Percentiles rank a stretch among this genome's conserved stretches.
phyloP scores from a whole-genome alignment of 1,140 invertebrate species.

The Vanessa atalanta region DNA sequence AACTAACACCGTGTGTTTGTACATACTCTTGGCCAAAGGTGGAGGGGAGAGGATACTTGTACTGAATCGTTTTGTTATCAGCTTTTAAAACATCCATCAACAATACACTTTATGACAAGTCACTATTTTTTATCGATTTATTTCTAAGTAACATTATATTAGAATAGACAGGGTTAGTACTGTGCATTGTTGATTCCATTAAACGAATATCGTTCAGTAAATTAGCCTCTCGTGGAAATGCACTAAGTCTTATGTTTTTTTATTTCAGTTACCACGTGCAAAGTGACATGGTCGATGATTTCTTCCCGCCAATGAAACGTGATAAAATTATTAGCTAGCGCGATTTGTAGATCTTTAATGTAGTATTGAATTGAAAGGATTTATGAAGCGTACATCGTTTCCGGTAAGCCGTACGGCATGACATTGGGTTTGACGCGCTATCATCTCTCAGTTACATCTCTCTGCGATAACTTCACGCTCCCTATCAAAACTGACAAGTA shows the following conservation, averaged over 20 bases:
- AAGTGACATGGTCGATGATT: slow-evolving; percentile 94
- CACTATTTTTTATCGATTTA: no score
- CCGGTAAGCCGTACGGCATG: slow-evolving; percentile 76
- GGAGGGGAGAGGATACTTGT: background rate
- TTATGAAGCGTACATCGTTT: slow-evolving; percentile 33
- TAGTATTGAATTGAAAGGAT: slow-evolving; percentile 43
- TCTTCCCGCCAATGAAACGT: slow-evolving; percentile 87
- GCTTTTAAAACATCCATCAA: no score
- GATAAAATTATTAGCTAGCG: slow-evolving; percentile 64
- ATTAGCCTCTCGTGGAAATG: background rate
- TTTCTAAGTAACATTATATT: no score
- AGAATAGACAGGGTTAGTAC: no score
- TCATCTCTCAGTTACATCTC: slow-evolving; percentile 21
- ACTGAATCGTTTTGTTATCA: background rate
- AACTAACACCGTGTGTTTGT: background rate
- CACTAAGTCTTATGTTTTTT: slow-evolving; percentile 52
- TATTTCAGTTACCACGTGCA: slow-evolving; percentile 93
- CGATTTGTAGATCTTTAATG: slow-evolving; percentile 45
- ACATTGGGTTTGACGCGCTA: slow-evolving; percentile 53
- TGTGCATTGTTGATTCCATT: background rate
- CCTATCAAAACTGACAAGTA: slow-evolving; percentile 46
- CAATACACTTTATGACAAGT: no score
- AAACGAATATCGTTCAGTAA: background rate
- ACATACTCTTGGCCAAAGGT: background rate
- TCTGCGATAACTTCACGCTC: slow-evolving; percentile 44